Base-by-base conservation (phyloP, 2,797 vertebrate genomes). In the Gila robusta region DNA sequence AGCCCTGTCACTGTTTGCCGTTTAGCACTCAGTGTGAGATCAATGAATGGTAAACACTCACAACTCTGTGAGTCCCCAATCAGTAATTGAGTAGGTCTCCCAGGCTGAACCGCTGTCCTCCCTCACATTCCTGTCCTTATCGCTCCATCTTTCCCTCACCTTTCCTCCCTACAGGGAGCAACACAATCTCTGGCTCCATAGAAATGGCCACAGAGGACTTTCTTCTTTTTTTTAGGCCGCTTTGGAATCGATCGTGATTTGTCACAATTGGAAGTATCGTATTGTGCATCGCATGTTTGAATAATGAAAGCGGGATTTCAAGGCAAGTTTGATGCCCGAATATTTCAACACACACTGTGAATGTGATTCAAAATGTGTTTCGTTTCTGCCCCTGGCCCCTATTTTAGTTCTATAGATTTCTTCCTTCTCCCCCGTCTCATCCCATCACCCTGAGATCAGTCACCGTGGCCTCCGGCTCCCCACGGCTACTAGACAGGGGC, bases 21-120 rank as follows among this genome's bases (percentile, higher is more conserved):
- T 92, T 92, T 92, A 91, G 79, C 86, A 86, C 92, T 89, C 90
- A 86, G 91, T 88, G 86, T 89, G 90, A 91, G 89, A 92, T 92
- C 91, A 89, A 91, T 90, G 86, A 85, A 88, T 91, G 89, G 88
- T 92, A 91, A 91, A 93, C 89, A 92, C 90, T 88, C 84, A 89
- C 87, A 89, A 90, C 86, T 90, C 88, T 84, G 88, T 49, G 73
- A 88, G 79, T 88, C 89, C 86, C 86, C 84, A 88, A 82, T 87
- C 81, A 86, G 86, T 90, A 90, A 91, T 90, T 92, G 90, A 90
- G 88, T 87, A 87, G 86, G 88, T 91, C 84, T 85, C 79, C 71
- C 47, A 74, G 88, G 78, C 90, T 84, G 88, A 88, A 89, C 86
- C 47, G 70, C 67, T 86, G 84, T 91, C 90, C 88, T 89, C 71